Base-by-base conservation (phyloP, 2,888 invertebrate species). In the Crioceris asparagi region DNA sequence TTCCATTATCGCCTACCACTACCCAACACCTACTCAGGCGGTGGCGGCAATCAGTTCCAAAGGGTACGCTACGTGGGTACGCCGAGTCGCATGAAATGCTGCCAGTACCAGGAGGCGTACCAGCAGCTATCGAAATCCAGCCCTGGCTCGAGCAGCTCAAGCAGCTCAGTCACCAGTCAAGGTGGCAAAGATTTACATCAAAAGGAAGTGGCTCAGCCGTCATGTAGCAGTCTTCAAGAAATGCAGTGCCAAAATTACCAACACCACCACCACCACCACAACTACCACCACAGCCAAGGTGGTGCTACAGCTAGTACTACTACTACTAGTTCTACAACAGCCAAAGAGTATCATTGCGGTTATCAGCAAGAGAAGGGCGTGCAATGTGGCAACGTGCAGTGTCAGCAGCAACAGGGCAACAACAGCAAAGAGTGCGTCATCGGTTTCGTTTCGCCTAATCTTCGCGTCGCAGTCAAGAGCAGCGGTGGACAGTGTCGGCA, bases 1-100 rank as follows among this genome's bases (percentile, higher is more conserved):
- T 71, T 69, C 52, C 72, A 73, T 48, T 73, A 73, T 51, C 66
- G 74, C 55, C 64, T 72, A 55, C 70, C 71, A 17, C 62, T 68
- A 19, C 68, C 69, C 1, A 59, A 55, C 37, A 50, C 52, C 18
- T 60, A 57, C 19, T n/a, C 29, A 3, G n/a, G n/a, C n/a, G n/a
- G n/a, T n/a, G n/a, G n/a, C n/a, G 27, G 27, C 4, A 64, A 62
- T 43, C 66, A 66, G 34, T 67, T 62, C 50, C 64, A 60, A 36
- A 51, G 60, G 32, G 49, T 60, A 17, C 46, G 61, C 44, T 53
- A 54, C 37, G 48, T 61, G 44, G 56, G 59, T 25, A 59, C 63
- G 4, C 63, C 62, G n/a, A 61, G 47, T 29, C 52, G 62, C 15
- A 49, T 55, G 16, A 63, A 64, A 46, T 65, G 64, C 44, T 63